phyloP scores from a whole-genome alignment of 2,113 vertebrate genomes.

The Heterotilapia buettikoferi region DNA sequence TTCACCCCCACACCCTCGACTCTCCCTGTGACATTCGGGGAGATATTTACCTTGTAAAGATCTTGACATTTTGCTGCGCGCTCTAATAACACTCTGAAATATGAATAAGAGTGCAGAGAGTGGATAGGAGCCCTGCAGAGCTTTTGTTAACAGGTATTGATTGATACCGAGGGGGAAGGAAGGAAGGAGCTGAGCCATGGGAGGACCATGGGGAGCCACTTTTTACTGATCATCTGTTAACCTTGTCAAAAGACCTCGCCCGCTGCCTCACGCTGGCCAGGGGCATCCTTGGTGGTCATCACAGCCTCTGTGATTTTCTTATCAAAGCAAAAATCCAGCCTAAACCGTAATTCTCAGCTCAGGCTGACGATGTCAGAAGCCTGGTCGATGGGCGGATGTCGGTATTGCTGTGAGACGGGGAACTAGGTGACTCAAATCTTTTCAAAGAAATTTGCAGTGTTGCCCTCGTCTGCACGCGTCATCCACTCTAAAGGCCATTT shows the following conservation, averaged over 20 bases:
- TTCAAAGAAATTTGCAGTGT: background rate
- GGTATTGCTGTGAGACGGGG: background rate
- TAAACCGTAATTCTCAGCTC: background rate
- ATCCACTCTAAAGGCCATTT: background rate
- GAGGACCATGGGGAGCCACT: conserved; percentile 23
- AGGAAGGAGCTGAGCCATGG: background rate
- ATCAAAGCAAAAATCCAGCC: conserved; percentile 12
- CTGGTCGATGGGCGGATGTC: background rate
- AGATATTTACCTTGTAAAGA: conserved; percentile 71
- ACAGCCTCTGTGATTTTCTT: conserved; percentile 6
- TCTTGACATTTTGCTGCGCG: conserved; percentile 68
- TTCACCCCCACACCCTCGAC: background rate
- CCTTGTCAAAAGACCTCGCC: conserved; percentile 37
- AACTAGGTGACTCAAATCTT: background rate
- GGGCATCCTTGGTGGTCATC: conserved; percentile 1
- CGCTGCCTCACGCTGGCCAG: background rate
- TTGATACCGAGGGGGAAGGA: conserved; percentile 22
- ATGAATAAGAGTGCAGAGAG: conserved; percentile 57
- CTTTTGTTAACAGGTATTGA: conserved; percentile 66
- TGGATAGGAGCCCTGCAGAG: conserved; percentile 36
- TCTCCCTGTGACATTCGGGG: conserved; percentile 57
- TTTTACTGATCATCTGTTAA: conserved; percentile 57
- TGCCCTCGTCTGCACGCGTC: background rate
- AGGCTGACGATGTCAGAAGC: background rate
- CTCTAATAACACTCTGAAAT: conserved; percentile 66